These are phyloP conservation scores for Suricata suricatta DNA, from an alignment of 2,113 vertebrate species.

Conservation along the genomic window DNA sequence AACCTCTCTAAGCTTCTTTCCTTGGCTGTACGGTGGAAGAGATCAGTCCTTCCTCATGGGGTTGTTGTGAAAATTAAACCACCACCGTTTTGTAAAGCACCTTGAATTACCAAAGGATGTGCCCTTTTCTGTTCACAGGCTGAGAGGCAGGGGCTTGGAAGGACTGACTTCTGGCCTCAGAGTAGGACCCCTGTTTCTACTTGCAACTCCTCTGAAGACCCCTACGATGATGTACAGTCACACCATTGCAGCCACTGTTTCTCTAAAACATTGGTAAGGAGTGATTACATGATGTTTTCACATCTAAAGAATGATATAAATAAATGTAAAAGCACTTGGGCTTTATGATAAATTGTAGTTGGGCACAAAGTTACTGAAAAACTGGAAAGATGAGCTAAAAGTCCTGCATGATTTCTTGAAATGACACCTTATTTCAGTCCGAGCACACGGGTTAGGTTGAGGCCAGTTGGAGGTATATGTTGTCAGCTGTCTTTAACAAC, in stretches of 20 bases:
- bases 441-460: background rate
- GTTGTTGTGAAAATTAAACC: constrained; percentile 10
- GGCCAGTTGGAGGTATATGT: background rate
- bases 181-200: background rate
- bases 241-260: background rate
- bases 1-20: background rate
- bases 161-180: background rate
- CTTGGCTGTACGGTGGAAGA: background rate
- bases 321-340: background rate
- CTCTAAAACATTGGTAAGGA: background rate
- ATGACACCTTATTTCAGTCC: background rate
- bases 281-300: background rate
- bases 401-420: background rate
- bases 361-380: background rate
- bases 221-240: background rate
- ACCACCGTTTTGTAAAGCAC: background rate
- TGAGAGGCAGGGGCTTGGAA: background rate
- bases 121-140: background rate
- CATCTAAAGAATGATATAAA: constrained; percentile 3
- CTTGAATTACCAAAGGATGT: background rate
- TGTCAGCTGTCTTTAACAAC: background rate
- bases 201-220: background rate
- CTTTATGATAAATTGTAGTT: background rate
- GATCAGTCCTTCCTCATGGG: background rate
- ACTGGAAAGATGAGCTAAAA: background rate